A percentile compares a stretch with the other conserved stretches of the same genome.
Evolutionary conservation across 2,113 vertebrate genomes (phyloP).

Genomic region (Cephalopterus ornatus): DNA sequence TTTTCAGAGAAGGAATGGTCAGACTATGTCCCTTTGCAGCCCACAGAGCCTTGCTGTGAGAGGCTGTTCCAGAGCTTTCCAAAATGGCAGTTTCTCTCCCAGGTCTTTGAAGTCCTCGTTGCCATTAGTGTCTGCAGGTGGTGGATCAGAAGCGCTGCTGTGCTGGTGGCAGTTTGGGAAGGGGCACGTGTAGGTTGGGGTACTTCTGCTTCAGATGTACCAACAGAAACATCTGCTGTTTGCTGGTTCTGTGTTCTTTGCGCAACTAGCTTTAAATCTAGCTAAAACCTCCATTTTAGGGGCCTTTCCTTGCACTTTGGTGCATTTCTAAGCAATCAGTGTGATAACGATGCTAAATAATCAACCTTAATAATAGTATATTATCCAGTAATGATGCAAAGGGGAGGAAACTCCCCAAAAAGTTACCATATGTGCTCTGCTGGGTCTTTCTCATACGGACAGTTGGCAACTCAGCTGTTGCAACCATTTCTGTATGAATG

Average conservation of each 20-base stretch:
- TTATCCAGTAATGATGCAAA: neutral
- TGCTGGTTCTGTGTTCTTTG: neutral
- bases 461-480: neutral
- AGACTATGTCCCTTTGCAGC: neutral
- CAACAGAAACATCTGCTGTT: neutral
- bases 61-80: neutral
- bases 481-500: neutral
- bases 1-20: neutral
- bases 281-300: neutral
- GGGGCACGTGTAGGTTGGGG: accelerated
- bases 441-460: neutral
- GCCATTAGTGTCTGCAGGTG: neutral
- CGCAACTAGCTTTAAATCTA: neutral
- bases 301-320: neutral
- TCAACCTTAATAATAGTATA: neutral
- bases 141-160: neutral
- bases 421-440: neutral
- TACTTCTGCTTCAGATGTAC: neutral
- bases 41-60: neutral
- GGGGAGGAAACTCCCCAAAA: neutral
- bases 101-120: neutral
- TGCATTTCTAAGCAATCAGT: neutral
- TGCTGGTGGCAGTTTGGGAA: neutral
- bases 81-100: neutral
- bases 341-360: neutral